Percentiles rank a stretch among this genome's conserved stretches.
These are phyloP conservation scores for Diplosoma virens DNA, from an alignment of 23 tunicate genomes.

Conservation along the genomic window DNA sequence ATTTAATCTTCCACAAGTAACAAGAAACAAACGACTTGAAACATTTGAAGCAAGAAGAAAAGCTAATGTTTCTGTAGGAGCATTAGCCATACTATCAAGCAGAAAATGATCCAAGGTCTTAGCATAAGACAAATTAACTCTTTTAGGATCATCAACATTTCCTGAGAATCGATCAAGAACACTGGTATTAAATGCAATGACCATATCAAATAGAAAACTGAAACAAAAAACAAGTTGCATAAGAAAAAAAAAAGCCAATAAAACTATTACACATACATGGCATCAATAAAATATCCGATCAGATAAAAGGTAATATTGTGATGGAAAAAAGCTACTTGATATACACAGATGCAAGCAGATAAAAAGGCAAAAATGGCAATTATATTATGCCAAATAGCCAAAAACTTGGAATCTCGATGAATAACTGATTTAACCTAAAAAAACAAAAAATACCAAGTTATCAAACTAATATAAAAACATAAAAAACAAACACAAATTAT, in stretches of 20 bases:
- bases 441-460: too few species aligned
- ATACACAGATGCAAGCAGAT: conserved; percentile 50
- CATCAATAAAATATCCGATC: conserved; percentile 70
- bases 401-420: conserved; percentile 51
- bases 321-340: conserved; percentile 71
- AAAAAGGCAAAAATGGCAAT: conserved; percentile 52
- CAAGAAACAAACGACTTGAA: conserved; percentile 25
- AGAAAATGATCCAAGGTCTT: conserved; percentile 46
- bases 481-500: too few species aligned
- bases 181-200: conserved; percentile 69
- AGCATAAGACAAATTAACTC: conserved; percentile 44
- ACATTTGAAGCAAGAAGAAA: conserved; percentile 22
- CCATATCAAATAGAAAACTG: conserved; percentile 84
- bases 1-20: conserved; percentile 41
- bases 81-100: conserved; percentile 55
- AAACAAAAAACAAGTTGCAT: neutral
- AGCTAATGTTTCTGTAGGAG: conserved; percentile 59
- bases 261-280: conserved; percentile 49
- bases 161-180: conserved; percentile 58
- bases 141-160: conserved; percentile 41
- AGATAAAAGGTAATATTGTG: conserved; percentile 49
- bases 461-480: too few species aligned
- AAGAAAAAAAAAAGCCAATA: neutral
- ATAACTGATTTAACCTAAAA: too few species aligned
- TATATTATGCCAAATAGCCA: conserved; percentile 34